Evolutionary conservation across 1,140 invertebrate species (phyloP), one percentile per base, ranked within the genome.

Genomic region (Sitobion miscanthi): DNA sequence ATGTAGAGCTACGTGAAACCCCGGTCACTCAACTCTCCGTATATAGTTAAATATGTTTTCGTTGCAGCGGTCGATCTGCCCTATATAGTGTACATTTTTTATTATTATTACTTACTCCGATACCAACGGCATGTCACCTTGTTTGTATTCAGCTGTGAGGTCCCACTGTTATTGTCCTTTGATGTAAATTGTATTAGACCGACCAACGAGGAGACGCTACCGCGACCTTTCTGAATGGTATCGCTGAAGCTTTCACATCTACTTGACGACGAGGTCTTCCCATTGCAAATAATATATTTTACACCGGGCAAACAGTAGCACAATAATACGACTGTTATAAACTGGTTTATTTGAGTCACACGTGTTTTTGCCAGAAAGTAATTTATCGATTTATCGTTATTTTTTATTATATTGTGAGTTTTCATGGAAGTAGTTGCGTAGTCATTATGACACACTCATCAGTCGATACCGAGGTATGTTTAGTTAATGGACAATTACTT

Each of bases 281-380:
- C 11, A 47, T 86, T 30, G 25, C 42, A 25, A 25, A 45, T 85
- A 83, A 85, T 85, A 85, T 86, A n/a, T 77, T 77, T 77, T 77
- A 77, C 62, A 77, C 62, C n/a, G 1, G n/a, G 14, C 25, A 86
- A 6, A 86, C 85, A 86, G 85, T 86, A n/a, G 85, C 23, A 25
- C 42, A 45, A 45, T 45, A 86, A 25, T 86, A 85, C 42, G 25
- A 83, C 42, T 25, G 4, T 47, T 30, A 11, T 7, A 47, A 87
- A 87, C 86, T 47, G 86, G 86, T 87, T 77, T 77, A 77, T 77
- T 77, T 49, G 86, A 87, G 45, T 49, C 86, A 21, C 45, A 49
- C 86, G 47, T 49, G 45, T 49, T 87, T 49, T 87, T 5, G 14
- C 38, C 14, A 49, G 30, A 87, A 52, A 87, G 23, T n/a, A 86